Evolutionary conservation across 2,888 invertebrate species (phyloP).

Genomic region (Sphinx pinastri): DNA sequence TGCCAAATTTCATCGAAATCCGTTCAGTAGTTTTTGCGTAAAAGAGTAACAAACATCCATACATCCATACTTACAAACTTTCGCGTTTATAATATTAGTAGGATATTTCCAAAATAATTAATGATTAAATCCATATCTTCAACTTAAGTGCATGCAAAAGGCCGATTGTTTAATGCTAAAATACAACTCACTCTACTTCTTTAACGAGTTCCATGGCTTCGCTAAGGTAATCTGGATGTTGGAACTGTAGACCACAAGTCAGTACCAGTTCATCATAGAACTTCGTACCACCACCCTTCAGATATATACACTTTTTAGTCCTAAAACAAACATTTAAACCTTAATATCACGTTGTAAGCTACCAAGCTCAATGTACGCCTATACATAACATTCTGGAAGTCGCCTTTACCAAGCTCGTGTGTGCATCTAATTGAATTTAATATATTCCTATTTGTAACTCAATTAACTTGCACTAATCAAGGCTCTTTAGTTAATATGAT

Average conservation of each 20-base stretch:
- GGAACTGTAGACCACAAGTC: conserved; percentile 83
- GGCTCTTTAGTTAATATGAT: conserved; percentile 4
- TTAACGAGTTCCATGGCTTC: conserved; percentile 57
- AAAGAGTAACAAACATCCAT: no score
- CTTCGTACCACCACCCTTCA: conserved; percentile 73
- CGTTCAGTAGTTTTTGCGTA: no score
- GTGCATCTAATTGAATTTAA: conserved; percentile 1
- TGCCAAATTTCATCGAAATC: no score
- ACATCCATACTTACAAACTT: no score
- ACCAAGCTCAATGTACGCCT: no score
- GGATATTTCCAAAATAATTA: no score
- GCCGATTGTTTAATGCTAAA: not conserved
- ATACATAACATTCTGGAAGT: not conserved
- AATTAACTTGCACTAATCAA: not conserved
- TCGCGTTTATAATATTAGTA: no score
- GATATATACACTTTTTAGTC: conserved; percentile 83
- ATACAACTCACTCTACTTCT: conserved; percentile 61
- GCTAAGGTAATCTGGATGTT: conserved; percentile 77
- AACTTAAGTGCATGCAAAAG: no score
- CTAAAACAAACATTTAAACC: conserved; percentile 48
- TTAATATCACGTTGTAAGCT: no score
- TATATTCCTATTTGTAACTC: not conserved
- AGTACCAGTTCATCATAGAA: conserved; percentile 84
- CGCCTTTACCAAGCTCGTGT: not conserved
- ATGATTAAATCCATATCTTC: no score